A percentile compares a stretch with the other conserved stretches of the same genome.
These are phyloP conservation scores for Paraescarpia echinospica DNA, from an alignment of 1,140 invertebrate genomes.

Conservation along the genomic window DNA sequence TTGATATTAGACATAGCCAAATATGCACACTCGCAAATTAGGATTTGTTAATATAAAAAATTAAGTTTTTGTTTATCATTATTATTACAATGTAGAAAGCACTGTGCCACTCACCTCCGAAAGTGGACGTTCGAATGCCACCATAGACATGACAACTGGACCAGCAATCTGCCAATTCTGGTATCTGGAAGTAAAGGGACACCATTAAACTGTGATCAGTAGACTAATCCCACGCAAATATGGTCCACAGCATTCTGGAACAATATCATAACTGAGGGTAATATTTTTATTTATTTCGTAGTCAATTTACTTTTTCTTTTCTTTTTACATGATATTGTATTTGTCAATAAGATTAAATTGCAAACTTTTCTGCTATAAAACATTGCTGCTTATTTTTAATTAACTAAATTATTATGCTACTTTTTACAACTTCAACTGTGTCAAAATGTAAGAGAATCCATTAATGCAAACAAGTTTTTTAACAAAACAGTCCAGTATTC, in stretches of 20 bases:
- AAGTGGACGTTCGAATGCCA: conserved; percentile 80
- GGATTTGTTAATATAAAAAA: too few relatives aligned
- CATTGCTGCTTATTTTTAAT: not conserved
- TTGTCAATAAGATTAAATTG: not conserved
- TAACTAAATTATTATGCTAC: not conserved
- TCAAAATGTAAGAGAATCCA: not conserved
- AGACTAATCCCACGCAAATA: not conserved
- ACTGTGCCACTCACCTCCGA: conserved; percentile 59
- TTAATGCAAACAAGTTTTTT: not conserved
- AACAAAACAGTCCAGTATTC: too few relatives aligned
- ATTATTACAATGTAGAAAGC: not conserved
- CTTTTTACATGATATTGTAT: not conserved
- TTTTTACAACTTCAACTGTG: not conserved
- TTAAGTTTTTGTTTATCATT: too few relatives aligned
- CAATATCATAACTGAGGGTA: too few relatives aligned
- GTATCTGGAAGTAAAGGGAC: conserved; percentile 47
- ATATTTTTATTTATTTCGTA: too few relatives aligned
- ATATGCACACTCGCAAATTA: too few relatives aligned
- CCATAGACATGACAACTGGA: conserved; percentile 81
- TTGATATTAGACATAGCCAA: too few relatives aligned
- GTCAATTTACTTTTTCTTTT: too few relatives aligned
- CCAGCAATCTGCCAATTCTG: conserved; percentile 87
- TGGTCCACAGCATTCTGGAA: not conserved
- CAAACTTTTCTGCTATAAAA: not conserved
- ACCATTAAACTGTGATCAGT: not conserved